Base-by-base conservation (phyloP, 2,888 invertebrate genomes). In the Bugulina stolonifera region DNA sequence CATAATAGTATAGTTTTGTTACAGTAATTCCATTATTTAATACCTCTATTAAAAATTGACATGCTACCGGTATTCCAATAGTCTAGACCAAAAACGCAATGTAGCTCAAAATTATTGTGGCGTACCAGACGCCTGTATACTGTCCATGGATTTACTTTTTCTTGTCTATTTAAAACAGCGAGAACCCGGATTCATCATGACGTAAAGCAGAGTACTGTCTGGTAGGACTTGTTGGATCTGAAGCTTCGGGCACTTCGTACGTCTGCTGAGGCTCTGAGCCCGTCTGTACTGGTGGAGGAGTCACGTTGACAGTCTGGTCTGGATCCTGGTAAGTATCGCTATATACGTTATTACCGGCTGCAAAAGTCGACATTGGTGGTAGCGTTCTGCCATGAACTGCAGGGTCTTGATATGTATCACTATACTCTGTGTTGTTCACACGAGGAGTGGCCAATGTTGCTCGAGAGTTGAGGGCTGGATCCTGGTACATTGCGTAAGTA, bases 331-430 rank as follows among this genome's bases (percentile, higher is more conserved):
- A 64, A 14, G 64, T 64, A 18, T 32, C 64, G 32, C 32, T 32
- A 27, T 64, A 64, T 64, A 64, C 32, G 34, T 64, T 10, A 22
- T 64, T 14, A 25, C 25, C 25, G n/a, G 25, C 25, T 55, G 55
- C 55, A 25, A 27, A 22, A 29, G 64, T 27, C 32, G 64, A 3
- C 64, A 64, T 64, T 34, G 64, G 22, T 32, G 34, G 29, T 32
- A 32, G 27, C 14, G 64, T 64, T 10, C 27, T 22, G 3, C 64
- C 64, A 27, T 64, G 64, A 10, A 32, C 3, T 27, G 64, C 64
- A 14, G 64, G 64, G 32, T 64, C 64, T 64, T 64, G 64, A 27
- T 64, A 64, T 2, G 64, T 32, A 64, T 64, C 64, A 64, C 64
- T 64, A 32, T 64, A 64, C 32, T 29, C 32, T 14, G 5, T n/a